These are phyloP conservation scores for Diarsia rubi DNA, from an alignment of 2,888 invertebrate genomes.

Conservation along the genomic window DNA sequence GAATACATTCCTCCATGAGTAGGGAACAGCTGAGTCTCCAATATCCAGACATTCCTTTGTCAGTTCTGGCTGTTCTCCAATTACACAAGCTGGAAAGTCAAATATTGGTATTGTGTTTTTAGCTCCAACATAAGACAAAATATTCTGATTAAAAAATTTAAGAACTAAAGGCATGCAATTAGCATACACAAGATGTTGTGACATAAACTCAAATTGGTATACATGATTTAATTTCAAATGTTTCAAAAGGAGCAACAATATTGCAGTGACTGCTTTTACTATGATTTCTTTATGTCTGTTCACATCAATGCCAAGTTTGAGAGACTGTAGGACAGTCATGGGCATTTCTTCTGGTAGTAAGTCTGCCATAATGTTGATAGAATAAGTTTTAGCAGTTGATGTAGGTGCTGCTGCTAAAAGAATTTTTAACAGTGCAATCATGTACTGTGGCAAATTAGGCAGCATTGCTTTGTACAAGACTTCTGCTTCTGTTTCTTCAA, in stretches of 20 bases:
- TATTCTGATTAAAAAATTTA: slow-evolving; percentile 99
- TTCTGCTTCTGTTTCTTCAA: slow-evolving; percentile 96
- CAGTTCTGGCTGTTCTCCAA: slow-evolving; percentile 98
- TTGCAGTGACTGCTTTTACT: slow-evolving; percentile 98
- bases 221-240: slow-evolving; percentile 99
- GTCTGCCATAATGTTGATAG: slow-evolving; percentile 99
- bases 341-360: slow-evolving; percentile 99
- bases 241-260: slow-evolving; percentile 97
- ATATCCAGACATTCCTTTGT: slow-evolving; percentile 97
- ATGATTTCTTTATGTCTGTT: slow-evolving; percentile 99
- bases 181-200: slow-evolving; percentile 99
- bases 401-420: slow-evolving; percentile 99
- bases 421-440: slow-evolving; percentile 99
- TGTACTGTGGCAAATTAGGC: slow-evolving; percentile 98
- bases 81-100: slow-evolving; percentile 98
- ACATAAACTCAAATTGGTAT: slow-evolving; percentile 99
- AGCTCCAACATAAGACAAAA: slow-evolving; percentile 97
- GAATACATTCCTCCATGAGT: slow-evolving; percentile 99
- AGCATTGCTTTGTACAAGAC: slow-evolving; percentile 98
- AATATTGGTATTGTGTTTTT: slow-evolving; percentile 98
- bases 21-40: slow-evolving; percentile 94
- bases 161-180: slow-evolving; percentile 99
- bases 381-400: slow-evolving; percentile 99
- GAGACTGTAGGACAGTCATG: slow-evolving; percentile 97
- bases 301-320: slow-evolving; percentile 99